phyloP scores from a whole-genome alignment of 2,888 invertebrate genomes.

The Thymelicus sylvestris region DNA sequence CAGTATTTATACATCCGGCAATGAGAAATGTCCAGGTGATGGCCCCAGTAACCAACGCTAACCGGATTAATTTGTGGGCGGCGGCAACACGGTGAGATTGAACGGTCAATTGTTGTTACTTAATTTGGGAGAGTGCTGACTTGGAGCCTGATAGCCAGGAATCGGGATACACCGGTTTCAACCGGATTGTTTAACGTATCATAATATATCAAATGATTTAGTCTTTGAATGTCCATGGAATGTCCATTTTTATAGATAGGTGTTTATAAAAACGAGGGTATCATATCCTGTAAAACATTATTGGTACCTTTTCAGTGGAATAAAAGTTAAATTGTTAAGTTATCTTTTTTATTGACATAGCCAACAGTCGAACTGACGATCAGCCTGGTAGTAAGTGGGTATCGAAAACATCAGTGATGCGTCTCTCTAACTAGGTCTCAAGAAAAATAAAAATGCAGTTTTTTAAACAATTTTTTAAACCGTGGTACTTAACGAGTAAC shows the following conservation, averaged over 20 bases:
- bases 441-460: too few relatives aligned
- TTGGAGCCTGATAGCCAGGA: slow-evolving; percentile 6
- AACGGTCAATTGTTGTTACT: slow-evolving; percentile 43
- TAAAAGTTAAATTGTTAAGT: too few relatives aligned
- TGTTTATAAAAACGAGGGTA: too few relatives aligned
- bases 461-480: too few relatives aligned
- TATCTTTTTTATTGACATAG: too few relatives aligned
- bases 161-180: not conserved
- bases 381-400: too few relatives aligned
- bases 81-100: slow-evolving; percentile 53
- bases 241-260: too few relatives aligned
- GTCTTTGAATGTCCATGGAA: not conserved
- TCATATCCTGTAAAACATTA: too few relatives aligned
- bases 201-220: not conserved
- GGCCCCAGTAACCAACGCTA: slow-evolving; percentile 64
- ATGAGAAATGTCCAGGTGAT: slow-evolving; percentile 67
- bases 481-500: slow-evolving; percentile 27
- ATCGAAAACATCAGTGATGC: too few relatives aligned
- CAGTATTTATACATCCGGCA: slow-evolving; percentile 38
- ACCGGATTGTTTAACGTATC: not conserved
- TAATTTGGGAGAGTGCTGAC: slow-evolving; percentile 29
- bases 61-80: slow-evolving; percentile 79
- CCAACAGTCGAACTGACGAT: too few relatives aligned
- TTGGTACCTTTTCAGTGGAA: too few relatives aligned
- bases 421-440: too few relatives aligned